phyloP scores from a whole-genome alignment of 2,113 vertebrate species.

The Chlorodrepanis virens region DNA sequence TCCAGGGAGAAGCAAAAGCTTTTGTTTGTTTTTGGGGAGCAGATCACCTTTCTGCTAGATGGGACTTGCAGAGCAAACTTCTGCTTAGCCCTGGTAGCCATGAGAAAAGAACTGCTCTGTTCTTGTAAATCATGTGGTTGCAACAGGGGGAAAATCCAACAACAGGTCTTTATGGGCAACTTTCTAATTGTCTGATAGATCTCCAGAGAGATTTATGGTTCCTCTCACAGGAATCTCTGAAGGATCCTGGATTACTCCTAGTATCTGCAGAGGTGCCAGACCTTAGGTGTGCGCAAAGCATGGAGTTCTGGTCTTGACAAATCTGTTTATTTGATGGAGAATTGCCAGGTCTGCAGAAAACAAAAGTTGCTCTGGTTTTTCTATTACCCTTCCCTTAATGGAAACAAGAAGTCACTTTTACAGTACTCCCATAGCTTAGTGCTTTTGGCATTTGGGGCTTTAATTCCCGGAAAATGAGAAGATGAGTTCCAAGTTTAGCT shows the following conservation, averaged over 20 bases:
- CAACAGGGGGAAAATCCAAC: not conserved
- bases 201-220: not conserved
- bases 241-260: not conserved
- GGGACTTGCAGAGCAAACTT: not conserved
- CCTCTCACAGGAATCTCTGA: not conserved
- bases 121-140: not conserved
- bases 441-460: not conserved
- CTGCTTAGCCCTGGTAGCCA: not conserved
- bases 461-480: not conserved
- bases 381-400: not conserved
- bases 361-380: not conserved
- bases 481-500: not conserved
- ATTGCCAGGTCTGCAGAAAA: not conserved
- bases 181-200: not conserved
- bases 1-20: not conserved
- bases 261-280: not conserved
- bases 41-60: not conserved
- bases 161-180: not conserved
- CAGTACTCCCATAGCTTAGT: not conserved
- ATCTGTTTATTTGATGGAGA: not conserved
- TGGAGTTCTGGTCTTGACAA: not conserved
- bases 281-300: not conserved
- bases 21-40: not conserved
- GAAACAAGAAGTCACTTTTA: not conserved
- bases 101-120: not conserved